These are phyloP conservation scores for Tortricodes alternella DNA, from an alignment of 2,888 invertebrate species.

Conservation along the genomic window DNA sequence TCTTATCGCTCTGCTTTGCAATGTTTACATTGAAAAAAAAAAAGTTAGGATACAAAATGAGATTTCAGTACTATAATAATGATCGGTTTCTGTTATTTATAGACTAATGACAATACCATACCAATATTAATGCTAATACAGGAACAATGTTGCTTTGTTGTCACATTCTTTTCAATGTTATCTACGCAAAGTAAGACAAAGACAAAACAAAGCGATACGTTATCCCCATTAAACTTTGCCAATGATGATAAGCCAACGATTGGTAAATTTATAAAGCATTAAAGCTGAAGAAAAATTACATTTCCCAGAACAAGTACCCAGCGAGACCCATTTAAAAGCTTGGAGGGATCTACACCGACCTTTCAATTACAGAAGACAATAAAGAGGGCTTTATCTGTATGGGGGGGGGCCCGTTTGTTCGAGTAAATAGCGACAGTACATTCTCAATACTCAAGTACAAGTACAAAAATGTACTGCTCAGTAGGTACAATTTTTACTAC, in stretches of 20 bases:
- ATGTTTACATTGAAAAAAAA: too few species aligned
- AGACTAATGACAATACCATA: too few species aligned
- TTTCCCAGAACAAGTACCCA: slow-evolving; percentile 55
- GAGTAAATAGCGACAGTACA: slow-evolving; percentile 40
- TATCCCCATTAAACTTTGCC: slow-evolving; percentile 34
- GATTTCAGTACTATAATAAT: too few species aligned
- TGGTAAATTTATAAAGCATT: slow-evolving; percentile 51
- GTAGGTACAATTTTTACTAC: too few species aligned
- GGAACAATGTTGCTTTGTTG: too few species aligned
- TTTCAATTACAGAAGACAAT: slow-evolving; percentile 79
- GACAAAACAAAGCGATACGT: too few species aligned
- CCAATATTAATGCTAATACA: too few species aligned
- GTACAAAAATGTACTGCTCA: neutral
- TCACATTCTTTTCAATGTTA: too few species aligned
- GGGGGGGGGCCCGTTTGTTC: slow-evolving; percentile 41
- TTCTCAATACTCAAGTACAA: neutral
- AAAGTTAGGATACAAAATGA: too few species aligned
- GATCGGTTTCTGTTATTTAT: too few species aligned
- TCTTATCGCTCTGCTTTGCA: too few species aligned
- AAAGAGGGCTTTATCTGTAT: slow-evolving; percentile 69
- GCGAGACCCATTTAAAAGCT: slow-evolving; percentile 67
- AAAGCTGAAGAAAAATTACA: slow-evolving; percentile 54
- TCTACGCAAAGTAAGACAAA: too few species aligned
- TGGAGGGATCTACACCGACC: slow-evolving; percentile 62
- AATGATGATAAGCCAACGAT: slow-evolving; percentile 34